A percentile compares a stretch with the other conserved stretches of the same genome.
Evolutionary conservation across 2,113 vertebrate genomes (phyloP).

Genomic region (Picathartes gymnocephalus): DNA sequence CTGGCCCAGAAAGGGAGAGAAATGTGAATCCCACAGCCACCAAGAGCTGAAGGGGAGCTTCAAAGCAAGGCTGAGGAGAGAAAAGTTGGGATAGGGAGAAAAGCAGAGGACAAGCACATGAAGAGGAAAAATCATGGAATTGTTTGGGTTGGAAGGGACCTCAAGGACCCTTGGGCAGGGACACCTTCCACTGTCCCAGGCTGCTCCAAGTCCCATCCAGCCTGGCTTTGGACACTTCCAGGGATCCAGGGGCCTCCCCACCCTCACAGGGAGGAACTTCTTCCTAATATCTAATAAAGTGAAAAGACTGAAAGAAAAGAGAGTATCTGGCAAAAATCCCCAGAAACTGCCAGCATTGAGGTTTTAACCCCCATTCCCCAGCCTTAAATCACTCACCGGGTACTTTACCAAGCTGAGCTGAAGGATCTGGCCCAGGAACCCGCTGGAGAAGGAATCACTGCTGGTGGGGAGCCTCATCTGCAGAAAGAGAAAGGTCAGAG

Average conservation of each 20-base stretch:
- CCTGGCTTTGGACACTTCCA: not conserved
- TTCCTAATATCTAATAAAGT: not conserved
- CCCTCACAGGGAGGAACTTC: fast-evolving
- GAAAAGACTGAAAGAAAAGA: not conserved
- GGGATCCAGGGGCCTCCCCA: not conserved
- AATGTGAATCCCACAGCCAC: fast-evolving
- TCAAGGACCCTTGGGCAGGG: not conserved
- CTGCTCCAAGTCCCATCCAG: fast-evolving
- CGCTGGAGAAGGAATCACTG: not conserved
- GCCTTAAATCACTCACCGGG: not conserved
- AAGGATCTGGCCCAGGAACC: not conserved
- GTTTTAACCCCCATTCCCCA: not conserved
- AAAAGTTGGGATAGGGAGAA: not conserved
- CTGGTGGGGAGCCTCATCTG: not conserved
- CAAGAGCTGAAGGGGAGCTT: not conserved
- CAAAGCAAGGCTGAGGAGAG: not conserved
- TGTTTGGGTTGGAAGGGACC: too few relatives aligned
- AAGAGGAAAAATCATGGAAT: not conserved
- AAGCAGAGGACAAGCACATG: not conserved
- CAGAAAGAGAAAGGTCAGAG: not conserved
- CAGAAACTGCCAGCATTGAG: not conserved
- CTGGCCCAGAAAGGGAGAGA: not conserved
- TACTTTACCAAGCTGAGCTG: not conserved
- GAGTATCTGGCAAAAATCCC: fast-evolving
- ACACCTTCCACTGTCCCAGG: not conserved